A percentile compares a stretch with the other conserved stretches of the same genome.
These are phyloP conservation scores for Rhizomys pruinosus DNA, from an alignment of 2,113 vertebrate genomes.

Conservation along the genomic window DNA sequence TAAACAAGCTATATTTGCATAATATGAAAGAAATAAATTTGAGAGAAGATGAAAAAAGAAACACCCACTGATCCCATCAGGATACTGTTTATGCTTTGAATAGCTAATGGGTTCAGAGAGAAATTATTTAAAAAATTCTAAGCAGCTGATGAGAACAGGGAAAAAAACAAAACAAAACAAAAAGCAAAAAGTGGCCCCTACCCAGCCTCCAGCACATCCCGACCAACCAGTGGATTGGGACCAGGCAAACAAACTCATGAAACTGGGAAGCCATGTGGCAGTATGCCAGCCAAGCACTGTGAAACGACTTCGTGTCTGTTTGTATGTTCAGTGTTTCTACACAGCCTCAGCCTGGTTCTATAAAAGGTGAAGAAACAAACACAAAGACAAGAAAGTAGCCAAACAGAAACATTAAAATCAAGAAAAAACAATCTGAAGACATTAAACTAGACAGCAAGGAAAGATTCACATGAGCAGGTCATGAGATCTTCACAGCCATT, in stretches of 20 bases:
- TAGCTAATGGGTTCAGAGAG: not conserved
- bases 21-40: not conserved
- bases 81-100: not conserved
- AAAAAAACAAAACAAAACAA: slow-evolving; percentile 4
- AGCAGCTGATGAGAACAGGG: slow-evolving; percentile 21
- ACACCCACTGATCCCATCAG: not conserved
- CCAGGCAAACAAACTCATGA: not conserved
- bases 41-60: not conserved
- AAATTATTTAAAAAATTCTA: slow-evolving; percentile 63
- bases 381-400: not conserved
- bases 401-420: slow-evolving; percentile 31
- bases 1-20: not conserved
- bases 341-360: slow-evolving; percentile 58
- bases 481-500: not conserved
- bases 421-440: not conserved
- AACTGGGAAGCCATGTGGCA: not conserved
- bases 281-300: slow-evolving; percentile 6
- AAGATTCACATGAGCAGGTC: not conserved
- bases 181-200: slow-evolving; percentile 1
- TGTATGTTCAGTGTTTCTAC: not conserved
- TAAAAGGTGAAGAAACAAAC: slow-evolving; percentile 36
- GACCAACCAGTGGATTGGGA: not conserved
- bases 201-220: not conserved
- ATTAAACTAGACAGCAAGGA: not conserved
- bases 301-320: not conserved